These are phyloP conservation scores for Synanthedon formicaeformis DNA, from an alignment of 2,888 invertebrate genomes.

Conservation along the genomic window DNA sequence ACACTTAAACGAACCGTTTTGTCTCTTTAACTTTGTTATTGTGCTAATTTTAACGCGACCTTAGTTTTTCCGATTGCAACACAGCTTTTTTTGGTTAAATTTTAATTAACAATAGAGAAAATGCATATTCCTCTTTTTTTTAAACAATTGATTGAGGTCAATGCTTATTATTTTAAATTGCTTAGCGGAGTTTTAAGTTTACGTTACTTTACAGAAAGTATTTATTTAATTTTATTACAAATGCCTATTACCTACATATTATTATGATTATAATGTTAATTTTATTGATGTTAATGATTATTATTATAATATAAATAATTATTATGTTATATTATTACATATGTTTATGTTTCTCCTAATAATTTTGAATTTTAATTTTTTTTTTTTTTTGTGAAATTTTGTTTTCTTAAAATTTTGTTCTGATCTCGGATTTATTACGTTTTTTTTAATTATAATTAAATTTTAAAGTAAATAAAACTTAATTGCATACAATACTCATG, in stretches of 20 bases:
- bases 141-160: neutral
- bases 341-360: too few relatives aligned
- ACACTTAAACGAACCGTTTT: conserved; percentile 33
- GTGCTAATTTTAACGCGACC: conserved; percentile 26
- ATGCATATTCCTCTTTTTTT: neutral
- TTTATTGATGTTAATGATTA: too few relatives aligned
- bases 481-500: conserved; percentile 3
- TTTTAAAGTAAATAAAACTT: too few relatives aligned
- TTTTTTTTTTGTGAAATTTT: too few relatives aligned
- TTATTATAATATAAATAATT: too few relatives aligned
- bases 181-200: neutral
- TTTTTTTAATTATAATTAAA: too few relatives aligned
- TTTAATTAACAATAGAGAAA: conserved; percentile 3
- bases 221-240: neutral
- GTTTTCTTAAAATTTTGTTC: too few relatives aligned
- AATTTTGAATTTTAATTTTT: too few relatives aligned
- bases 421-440: neutral
- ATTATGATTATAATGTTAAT: too few relatives aligned
- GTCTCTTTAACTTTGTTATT: conserved; percentile 23
- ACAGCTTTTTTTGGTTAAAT: conserved; percentile 19
- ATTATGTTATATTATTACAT: too few relatives aligned
- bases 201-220: neutral
- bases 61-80: conserved; percentile 25
- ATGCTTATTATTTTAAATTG: neutral
- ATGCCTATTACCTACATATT: too few relatives aligned